Conservation (phyloP, 2,888 invertebrate genomes). For the Trichogramma evanescens region DNA sequence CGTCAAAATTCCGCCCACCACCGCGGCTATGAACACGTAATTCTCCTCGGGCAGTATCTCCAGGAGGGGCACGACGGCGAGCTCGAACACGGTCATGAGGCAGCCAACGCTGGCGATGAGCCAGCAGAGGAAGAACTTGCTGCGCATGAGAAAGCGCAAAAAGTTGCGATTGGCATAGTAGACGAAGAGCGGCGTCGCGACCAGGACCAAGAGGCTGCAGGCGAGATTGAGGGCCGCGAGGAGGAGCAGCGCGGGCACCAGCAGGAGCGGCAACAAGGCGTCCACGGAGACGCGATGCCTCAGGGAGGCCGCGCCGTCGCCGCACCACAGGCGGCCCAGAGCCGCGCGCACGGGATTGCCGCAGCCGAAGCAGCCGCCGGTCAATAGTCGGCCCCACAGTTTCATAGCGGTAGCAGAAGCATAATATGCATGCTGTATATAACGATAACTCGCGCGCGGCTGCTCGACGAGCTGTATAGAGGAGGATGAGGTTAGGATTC, state of each 20-base stretch:
- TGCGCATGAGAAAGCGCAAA: conserved; percentile 47
- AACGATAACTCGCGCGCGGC: too few relatives aligned
- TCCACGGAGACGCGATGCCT: conserved; percentile 35
- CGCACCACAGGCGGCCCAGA: too few relatives aligned
- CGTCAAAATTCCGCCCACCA: conserved; percentile 48
- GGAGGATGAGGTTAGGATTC: too few relatives aligned
- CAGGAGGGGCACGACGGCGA: conserved; percentile 61
- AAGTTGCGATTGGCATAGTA: conserved; percentile 43
- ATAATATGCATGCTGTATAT: too few relatives aligned
- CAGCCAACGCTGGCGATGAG: conserved; percentile 60
- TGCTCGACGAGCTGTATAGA: too few relatives aligned
- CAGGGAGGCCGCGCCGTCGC: too few relatives aligned
- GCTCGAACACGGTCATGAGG: conserved; percentile 64
- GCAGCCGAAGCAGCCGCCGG: too few relatives aligned
- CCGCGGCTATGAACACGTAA: conserved; percentile 51
- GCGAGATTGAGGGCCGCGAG: conserved; percentile 41
- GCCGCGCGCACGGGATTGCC: too few relatives aligned
- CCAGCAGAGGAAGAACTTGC: conserved; percentile 73
- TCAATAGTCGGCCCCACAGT: too few relatives aligned
- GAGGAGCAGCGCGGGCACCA: conserved; percentile 37
- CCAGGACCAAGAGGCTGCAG: conserved; percentile 38
- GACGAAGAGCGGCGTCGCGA: conserved; percentile 38
- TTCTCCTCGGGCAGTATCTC: conserved; percentile 67
- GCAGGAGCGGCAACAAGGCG: conserved; percentile 41
- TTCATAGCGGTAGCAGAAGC: too few relatives aligned